phyloP scores from a whole-genome alignment of 2,888 invertebrate species.

The Thyatira batis region DNA sequence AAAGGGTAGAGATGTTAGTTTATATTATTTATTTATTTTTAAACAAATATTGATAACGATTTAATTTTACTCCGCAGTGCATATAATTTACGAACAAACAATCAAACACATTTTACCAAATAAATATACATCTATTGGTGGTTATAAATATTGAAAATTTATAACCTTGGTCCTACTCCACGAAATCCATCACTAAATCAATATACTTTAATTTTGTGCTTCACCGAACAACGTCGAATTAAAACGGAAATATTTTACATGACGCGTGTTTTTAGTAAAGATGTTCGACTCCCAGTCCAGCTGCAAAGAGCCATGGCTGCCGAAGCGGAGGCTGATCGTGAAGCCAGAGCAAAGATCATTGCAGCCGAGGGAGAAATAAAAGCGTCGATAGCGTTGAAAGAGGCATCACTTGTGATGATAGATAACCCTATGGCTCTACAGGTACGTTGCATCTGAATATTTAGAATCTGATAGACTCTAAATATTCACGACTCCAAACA shows the following conservation, averaged over 20 bases:
- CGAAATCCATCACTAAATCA: too few species aligned
- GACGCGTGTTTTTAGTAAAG: slow-evolving; percentile 55
- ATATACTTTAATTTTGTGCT: slow-evolving; percentile 13
- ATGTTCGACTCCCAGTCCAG: slow-evolving; percentile 79
- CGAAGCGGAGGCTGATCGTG: slow-evolving; percentile 86
- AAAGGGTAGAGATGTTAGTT: slow-evolving; percentile 95
- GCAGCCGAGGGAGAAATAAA: slow-evolving; percentile 92
- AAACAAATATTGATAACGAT: too few species aligned
- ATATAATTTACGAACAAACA: too few species aligned
- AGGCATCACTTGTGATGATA: slow-evolving; percentile 92
- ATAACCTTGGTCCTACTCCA: too few species aligned
- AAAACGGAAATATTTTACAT: neutral
- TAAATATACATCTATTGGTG: too few species aligned
- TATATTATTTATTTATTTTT: slow-evolving; percentile 13
- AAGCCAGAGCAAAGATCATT: slow-evolving; percentile 87
- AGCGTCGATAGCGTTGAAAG: slow-evolving; percentile 91
- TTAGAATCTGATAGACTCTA: too few species aligned
- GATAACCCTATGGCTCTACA: slow-evolving; percentile 89
- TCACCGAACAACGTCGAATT: slow-evolving; percentile 17
- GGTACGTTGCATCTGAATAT: slow-evolving; percentile 35
- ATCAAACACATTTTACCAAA: too few species aligned
- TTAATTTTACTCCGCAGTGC: too few species aligned
- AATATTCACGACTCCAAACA: too few species aligned
- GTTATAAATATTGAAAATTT: too few species aligned
- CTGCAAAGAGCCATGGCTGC: slow-evolving; percentile 87